Base-by-base conservation (phyloP, 1,140 invertebrate species). In the Plodia interpunctella region DNA sequence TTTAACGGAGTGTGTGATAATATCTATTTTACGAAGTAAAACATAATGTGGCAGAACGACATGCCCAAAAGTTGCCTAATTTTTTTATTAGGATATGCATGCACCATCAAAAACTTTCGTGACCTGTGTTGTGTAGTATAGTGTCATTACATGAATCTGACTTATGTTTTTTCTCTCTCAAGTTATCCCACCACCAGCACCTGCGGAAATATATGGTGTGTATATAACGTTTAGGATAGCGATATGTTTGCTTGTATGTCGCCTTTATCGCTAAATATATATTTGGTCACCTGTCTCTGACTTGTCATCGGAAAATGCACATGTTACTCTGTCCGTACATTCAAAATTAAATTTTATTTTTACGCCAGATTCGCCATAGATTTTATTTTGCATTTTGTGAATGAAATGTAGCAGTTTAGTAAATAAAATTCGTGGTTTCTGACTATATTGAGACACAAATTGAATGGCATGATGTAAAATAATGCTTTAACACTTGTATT, bases 121-220 rank as follows among this genome's bases (percentile, higher is more conserved):
- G 51, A 28, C 35, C 15, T 44, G 38, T 65, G 58, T 63, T 63
- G 56, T 53, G 60, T 52, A 50, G 55, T 54, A 60, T 28, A 59
- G 54, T 59, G 11, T 64, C 18, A 58, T 57, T 17, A 38, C 32
- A 49, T 55, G 59, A 62, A 58, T 68, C 66, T 78, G 70, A 82
- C 63, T 68, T 80, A 62, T 79, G 76, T 70, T 83, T 80, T 86
- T 76, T 80, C 67, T 81, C 68, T 73, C 74, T 66, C 76, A 84
- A 86, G 83, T 83, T 80, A 72, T 81, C 80, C 79, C 58, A 80
- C 83, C 83, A 83, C 80, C 79, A 82, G 77, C 76, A 61, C 79
- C 79, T 74, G 78, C 72, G 81, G 80, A 85, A 68, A 78, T 71
- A 54, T 83, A 83, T 70, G 80, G 83, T 86, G 79, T 82, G 83